Evolutionary conservation across 2,113 vertebrate genomes (phyloP), one percentile per base, ranked within the genome.

Genomic region (Pristiophorus japonicus): DNA sequence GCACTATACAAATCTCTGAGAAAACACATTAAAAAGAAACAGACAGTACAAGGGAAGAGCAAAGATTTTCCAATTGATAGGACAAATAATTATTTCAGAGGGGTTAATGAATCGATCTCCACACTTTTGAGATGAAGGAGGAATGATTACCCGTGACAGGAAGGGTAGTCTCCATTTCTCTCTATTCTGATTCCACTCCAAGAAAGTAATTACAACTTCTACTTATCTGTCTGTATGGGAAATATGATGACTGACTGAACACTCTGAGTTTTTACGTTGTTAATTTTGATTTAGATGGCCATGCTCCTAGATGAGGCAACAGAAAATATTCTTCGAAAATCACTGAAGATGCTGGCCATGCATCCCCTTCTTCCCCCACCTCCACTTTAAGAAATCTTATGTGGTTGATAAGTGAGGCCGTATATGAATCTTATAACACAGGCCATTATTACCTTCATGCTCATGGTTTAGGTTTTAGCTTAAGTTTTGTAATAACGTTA

Each of bases 221-320:
- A 94, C 66, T 94, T 94, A 94, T 94, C 91, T 66, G 7, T 42
- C 62, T 93, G 90, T 27, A 65, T 42, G 10, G 63, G 91, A 45
- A 94, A 45, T 88, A 88, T 55, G 30, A 88, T 88, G 47, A 30
- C 45, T 88, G 85, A 88, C 85, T 51, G 85, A 88, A 88, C 18
- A 30, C 24, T 88, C 85, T 55, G 47, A 55, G 45, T 27, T 30
- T 30, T 55, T 34, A 12, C 30, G 59, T 51, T 88, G 85, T 47
- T 51, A 55, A 88, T 88, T 55, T 88, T 47, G 47, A 51, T 87
- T 27, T 27, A 27, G 42, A 51, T 47, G 20, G 47, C 7, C 42
- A 87, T 87, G 20, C 22, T 0, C 22, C 45, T 45, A 24, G 38
- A 93, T 90, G 47, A 42, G 51, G 62, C 90, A n/a, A 7, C 62